Conservation (phyloP, 2,888 invertebrate species). For the Scaptomyza polygonia region DNA sequence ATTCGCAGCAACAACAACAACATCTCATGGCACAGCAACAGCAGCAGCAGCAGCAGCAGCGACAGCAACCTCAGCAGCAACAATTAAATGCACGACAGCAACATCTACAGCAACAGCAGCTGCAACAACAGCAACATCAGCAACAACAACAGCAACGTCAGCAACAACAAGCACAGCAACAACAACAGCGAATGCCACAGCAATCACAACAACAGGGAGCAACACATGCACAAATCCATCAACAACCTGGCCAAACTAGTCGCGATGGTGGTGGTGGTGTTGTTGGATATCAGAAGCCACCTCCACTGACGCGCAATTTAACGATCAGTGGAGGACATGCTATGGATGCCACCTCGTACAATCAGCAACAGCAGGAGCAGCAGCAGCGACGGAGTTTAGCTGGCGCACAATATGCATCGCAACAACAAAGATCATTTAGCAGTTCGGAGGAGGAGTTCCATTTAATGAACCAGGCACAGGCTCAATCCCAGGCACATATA, state of each 20-base stretch:
- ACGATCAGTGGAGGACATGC: slow-evolving; percentile 82
- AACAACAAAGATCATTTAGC: slow-evolving; percentile 83
- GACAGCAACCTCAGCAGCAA: slow-evolving; percentile 55
- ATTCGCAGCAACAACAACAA: slow-evolving; percentile 86
- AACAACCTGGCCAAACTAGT: slow-evolving; percentile 32
- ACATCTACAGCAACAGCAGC: slow-evolving; percentile 43
- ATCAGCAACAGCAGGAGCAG: slow-evolving; percentile 81
- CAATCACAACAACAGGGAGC: slow-evolving; percentile 36
- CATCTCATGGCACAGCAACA: slow-evolving; percentile 53
- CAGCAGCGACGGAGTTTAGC: slow-evolving; percentile 77
- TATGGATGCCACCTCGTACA: slow-evolving; percentile 80
- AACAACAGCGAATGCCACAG: slow-evolving; percentile 30
- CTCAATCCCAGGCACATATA: slow-evolving; percentile 13
- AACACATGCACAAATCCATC: slow-evolving; percentile 50
- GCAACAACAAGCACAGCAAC: slow-evolving; percentile 41
- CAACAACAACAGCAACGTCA: slow-evolving; percentile 41
- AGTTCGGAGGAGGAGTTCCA: slow-evolving; percentile 94
- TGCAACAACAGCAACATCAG: slow-evolving; percentile 39
- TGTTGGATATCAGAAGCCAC: slow-evolving; percentile 74
- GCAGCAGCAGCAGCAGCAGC: slow-evolving; percentile 59
- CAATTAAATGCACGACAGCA: slow-evolving; percentile 41
- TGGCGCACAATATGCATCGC: slow-evolving; percentile 78
- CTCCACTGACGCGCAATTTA: slow-evolving; percentile 79
- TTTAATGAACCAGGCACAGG: slow-evolving; percentile 58
- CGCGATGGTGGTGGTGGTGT: background rate